These are phyloP conservation scores for Eucera pruinosa DNA, from an alignment of 2,888 invertebrate species.

Conservation along the genomic window DNA sequence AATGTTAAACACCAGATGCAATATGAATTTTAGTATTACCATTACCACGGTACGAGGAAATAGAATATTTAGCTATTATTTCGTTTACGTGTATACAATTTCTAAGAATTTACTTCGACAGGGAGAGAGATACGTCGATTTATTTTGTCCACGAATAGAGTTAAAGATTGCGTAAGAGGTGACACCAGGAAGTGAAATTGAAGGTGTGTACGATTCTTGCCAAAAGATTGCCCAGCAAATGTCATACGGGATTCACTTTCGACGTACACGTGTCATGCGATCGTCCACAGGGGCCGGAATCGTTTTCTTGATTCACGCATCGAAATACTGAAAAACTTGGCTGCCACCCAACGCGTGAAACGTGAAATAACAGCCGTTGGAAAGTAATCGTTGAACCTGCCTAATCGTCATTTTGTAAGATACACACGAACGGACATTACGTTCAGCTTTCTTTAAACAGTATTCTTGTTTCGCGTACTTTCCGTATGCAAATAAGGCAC, in stretches of 20 bases:
- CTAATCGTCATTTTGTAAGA: constrained; percentile 69
- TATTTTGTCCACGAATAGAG: constrained; percentile 8
- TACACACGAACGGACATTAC: constrained; percentile 57
- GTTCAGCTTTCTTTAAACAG: background rate
- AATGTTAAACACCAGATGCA: too few species aligned
- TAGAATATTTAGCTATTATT: background rate
- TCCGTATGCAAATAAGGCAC: background rate
- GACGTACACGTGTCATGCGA: constrained; percentile 41
- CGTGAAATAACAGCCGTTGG: constrained; percentile 72
- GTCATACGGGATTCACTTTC: constrained; percentile 51
- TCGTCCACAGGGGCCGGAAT: constrained; percentile 15
- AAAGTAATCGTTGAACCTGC: constrained; percentile 59
- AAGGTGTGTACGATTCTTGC: constrained; percentile 39
- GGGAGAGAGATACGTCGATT: background rate
- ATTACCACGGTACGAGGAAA: too few species aligned
- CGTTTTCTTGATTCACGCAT: constrained; percentile 53
- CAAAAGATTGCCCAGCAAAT: constrained; percentile 40
- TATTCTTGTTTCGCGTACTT: constrained; percentile 1
- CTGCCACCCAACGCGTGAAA: constrained; percentile 70
- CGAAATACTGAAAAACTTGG: constrained; percentile 74
- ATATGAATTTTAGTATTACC: too few species aligned
- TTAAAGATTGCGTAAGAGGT: constrained; percentile 22
- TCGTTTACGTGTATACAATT: background rate
- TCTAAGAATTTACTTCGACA: background rate
- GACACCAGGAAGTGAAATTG: constrained; percentile 44